Percentiles rank a stretch among this genome's conserved stretches.
phyloP scores from a whole-genome alignment of 2,888 invertebrate genomes.

The Heliconius ethilla region DNA sequence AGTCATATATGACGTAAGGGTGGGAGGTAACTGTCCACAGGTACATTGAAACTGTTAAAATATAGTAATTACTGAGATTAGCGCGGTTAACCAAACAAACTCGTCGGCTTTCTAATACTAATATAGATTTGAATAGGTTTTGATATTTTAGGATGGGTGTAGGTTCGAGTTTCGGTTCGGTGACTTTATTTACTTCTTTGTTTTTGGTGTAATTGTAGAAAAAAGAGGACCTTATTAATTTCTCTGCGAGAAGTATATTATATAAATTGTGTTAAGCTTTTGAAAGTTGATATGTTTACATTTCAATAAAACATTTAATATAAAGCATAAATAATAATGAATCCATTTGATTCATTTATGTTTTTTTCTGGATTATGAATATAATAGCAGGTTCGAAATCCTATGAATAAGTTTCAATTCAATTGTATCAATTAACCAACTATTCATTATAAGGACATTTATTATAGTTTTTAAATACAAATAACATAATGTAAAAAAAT shows the following conservation, averaged over 20 bases:
- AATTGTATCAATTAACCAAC: not conserved
- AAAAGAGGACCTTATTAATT: no score
- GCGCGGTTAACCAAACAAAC: not conserved
- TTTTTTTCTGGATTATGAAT: not conserved
- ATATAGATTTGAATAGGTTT: constrained; percentile 1
- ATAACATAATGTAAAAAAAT: not conserved
- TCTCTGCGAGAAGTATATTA: no score
- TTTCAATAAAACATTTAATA: not conserved
- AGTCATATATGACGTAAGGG: no score
- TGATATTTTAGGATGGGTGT: not conserved
- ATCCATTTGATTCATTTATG: not conserved
- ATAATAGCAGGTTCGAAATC: not conserved
- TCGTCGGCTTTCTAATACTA: not conserved
- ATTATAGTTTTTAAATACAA: not conserved
- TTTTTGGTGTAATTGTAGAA: no score
- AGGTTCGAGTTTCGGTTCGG: no score
- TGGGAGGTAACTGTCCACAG: no score
- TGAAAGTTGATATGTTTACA: not conserved
- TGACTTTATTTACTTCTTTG: no score
- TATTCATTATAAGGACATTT: not conserved
- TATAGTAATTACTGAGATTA: no score
- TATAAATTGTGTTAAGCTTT: not conserved
- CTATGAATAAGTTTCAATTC: not conserved
- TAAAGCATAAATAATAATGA: no score
- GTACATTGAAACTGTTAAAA: no score